These are phyloP conservation scores for Trichonephila inaurata DNA, from an alignment of 1,140 invertebrate species.

Conservation along the genomic window DNA sequence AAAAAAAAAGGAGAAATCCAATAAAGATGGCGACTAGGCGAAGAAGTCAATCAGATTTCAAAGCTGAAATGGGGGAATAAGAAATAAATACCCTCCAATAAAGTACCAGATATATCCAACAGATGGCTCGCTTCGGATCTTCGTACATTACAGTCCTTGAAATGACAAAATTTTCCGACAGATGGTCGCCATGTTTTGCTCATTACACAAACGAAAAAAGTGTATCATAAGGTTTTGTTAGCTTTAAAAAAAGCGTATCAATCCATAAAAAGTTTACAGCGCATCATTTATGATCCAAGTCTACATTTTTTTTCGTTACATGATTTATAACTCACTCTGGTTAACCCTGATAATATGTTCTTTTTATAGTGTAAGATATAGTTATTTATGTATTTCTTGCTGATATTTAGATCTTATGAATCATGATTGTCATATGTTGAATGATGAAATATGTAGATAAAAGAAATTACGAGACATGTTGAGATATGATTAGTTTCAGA, in stretches of 20 bases:
- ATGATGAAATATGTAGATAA: not conserved
- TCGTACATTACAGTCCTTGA: conserved; percentile 2
- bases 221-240: conserved; percentile 23
- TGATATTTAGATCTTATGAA: not conserved
- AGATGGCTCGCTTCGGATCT: conserved; percentile 49
- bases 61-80: not conserved
- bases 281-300: not conserved
- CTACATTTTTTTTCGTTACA: not conserved
- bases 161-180: conserved; percentile 37
- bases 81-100: conserved; percentile 52
- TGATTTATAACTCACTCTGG: not conserved
- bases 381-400: not conserved
- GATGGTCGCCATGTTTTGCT: conserved; percentile 44
- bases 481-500: not conserved
- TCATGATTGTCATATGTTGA: not conserved
- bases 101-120: conserved; percentile 49
- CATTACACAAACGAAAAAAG: conserved; percentile 30
- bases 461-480: not conserved
- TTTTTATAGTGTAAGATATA: no score
- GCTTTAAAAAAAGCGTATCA: not conserved
- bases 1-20: conserved; percentile 28
- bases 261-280: conserved; percentile 13
- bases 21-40: conserved; percentile 55
- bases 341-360: not conserved
- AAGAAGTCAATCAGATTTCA: conserved; percentile 65